These are phyloP conservation scores for Barypeithes pellucidus DNA, from an alignment of 2,888 invertebrate species.

Conservation along the genomic window DNA sequence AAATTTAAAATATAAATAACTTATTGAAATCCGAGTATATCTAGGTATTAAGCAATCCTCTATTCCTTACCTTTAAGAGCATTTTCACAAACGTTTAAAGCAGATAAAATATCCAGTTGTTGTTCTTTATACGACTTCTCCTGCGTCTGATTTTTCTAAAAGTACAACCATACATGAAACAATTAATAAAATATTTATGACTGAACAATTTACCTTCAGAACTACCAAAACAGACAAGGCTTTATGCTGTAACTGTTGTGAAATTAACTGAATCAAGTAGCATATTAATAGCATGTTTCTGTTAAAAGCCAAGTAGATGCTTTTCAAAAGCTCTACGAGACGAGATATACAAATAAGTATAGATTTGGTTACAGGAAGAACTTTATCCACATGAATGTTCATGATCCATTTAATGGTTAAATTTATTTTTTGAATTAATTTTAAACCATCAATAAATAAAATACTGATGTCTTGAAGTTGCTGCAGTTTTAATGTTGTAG, in stretches of 20 bases:
- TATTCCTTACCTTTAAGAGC: slow-evolving; percentile 73
- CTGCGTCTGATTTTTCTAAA: slow-evolving; percentile 74
- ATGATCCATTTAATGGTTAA: slow-evolving; percentile 76
- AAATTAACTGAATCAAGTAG: slow-evolving; percentile 82
- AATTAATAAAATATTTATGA: slow-evolving; percentile 6
- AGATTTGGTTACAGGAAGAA: slow-evolving; percentile 84
- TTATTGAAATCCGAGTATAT: too few relatives aligned
- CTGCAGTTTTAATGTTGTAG: slow-evolving; percentile 72
- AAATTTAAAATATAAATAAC: too few relatives aligned
- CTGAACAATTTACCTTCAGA: slow-evolving; percentile 75
- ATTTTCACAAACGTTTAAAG: slow-evolving; percentile 82
- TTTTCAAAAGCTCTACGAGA: slow-evolving; percentile 86
- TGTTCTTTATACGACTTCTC: slow-evolving; percentile 79
- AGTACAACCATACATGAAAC: slow-evolving; percentile 42
- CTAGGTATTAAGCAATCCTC: too few relatives aligned
- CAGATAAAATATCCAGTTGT: slow-evolving; percentile 81
- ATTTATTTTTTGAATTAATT: slow-evolving; percentile 69
- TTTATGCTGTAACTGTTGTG: slow-evolving; percentile 87
- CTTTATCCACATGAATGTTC: slow-evolving; percentile 80
- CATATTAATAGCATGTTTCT: slow-evolving; percentile 81
- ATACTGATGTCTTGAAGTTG: slow-evolving; percentile 73
- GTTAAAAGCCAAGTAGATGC: slow-evolving; percentile 81
- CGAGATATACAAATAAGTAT: slow-evolving; percentile 84
- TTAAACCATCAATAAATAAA: slow-evolving; percentile 74
- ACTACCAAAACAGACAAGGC: slow-evolving; percentile 78